phyloP scores from a whole-genome alignment of 2,888 invertebrate species.

The Heliconius charithonia region DNA sequence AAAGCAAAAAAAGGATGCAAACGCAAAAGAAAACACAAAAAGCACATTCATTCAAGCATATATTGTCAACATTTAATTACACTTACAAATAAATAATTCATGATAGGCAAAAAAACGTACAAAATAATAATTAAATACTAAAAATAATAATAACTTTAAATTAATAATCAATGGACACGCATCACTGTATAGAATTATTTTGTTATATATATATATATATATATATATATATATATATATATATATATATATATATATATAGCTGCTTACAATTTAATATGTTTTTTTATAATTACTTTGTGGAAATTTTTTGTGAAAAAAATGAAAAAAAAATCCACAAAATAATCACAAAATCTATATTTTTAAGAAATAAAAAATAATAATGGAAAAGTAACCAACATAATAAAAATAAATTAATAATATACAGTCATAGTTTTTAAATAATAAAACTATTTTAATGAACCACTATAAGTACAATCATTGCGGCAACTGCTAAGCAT shows the following conservation, averaged over 20 bases:
- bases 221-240: constrained; percentile 28
- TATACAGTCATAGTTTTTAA: not conserved
- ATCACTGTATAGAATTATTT: constrained; percentile 12
- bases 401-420: constrained; percentile 22
- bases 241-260: constrained; percentile 21
- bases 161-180: constrained; percentile 23
- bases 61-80: constrained; percentile 76
- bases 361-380: not conserved
- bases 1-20: constrained; percentile 40
- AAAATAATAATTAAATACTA: constrained; percentile 42
- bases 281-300: too few species aligned
- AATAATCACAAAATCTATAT: not conserved
- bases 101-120: constrained; percentile 50
- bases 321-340: constrained; percentile 2
- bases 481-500: not conserved
- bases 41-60: constrained; percentile 74
- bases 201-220: constrained; percentile 14
- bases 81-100: constrained; percentile 74
- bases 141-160: constrained; percentile 30
- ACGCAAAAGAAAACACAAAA: constrained; percentile 64
- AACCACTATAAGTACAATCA: constrained; percentile 4
- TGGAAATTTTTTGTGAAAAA: not conserved
- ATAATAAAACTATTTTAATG: not conserved
- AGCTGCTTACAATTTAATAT: constrained; percentile 21
- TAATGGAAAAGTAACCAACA: not conserved